Percentiles rank a stretch among this genome's conserved stretches.
Conservation (phyloP, 2,113 vertebrate species). For the Phaethon lepturus region DNA sequence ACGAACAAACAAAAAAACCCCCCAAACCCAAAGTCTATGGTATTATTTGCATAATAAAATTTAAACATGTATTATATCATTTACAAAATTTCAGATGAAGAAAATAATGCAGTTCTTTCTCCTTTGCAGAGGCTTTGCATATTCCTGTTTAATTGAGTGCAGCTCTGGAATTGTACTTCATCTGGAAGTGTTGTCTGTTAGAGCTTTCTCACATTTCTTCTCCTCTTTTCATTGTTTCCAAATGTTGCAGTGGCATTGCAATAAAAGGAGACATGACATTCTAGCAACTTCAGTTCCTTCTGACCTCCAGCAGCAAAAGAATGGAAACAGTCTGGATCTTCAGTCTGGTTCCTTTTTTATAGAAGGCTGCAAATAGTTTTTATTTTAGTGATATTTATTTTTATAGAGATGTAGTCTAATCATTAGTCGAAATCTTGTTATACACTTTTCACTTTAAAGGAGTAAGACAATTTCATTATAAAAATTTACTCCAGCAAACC, state of each 20-base stretch:
- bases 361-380: background rate
- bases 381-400: background rate
- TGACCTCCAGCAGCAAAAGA: slow-evolving; percentile 30
- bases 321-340: background rate
- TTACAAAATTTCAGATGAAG: background rate
- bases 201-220: slow-evolving; percentile 50
- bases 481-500: background rate
- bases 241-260: slow-evolving; percentile 47
- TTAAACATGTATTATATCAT: background rate
- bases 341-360: background rate
- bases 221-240: slow-evolving; percentile 62
- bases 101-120: background rate
- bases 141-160: slow-evolving; percentile 12
- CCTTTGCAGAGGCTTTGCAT: background rate
- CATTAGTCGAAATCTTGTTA: background rate
- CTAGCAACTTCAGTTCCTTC: background rate
- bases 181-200: slow-evolving; percentile 6
- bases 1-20: background rate
- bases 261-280: slow-evolving; percentile 40
- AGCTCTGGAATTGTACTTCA: slow-evolving; percentile 34
- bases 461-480: background rate
- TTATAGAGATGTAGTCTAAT: background rate
- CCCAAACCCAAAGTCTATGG: background rate
- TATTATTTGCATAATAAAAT: background rate
- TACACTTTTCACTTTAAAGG: background rate